Evolutionary conservation across 2,797 vertebrate species (phyloP).

Genomic region (Pipistrellus pygmaeus): DNA sequence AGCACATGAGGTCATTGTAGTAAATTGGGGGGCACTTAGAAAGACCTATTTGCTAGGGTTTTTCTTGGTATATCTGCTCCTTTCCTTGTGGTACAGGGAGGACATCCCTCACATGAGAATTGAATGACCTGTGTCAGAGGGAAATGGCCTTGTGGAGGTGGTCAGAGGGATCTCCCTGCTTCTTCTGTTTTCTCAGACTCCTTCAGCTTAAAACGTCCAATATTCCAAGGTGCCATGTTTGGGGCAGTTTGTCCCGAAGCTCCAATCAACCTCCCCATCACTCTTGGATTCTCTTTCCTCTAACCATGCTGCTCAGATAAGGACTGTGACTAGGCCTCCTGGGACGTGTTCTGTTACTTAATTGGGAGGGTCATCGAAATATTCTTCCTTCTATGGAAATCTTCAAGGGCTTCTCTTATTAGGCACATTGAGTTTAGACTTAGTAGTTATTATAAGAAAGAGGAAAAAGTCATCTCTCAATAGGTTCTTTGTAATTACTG

Average conservation of each 20-base stretch:
- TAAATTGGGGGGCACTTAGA: not conserved
- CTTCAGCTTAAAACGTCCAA: not conserved
- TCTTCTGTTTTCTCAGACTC: not conserved
- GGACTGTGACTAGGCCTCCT: not conserved
- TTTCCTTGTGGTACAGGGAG: not conserved
- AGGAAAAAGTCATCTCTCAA: not conserved
- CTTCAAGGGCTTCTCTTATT: not conserved
- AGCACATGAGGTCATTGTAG: not conserved
- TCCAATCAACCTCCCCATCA: not conserved
- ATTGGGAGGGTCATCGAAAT: not conserved
- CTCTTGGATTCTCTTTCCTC: not conserved
- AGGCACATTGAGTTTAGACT: not conserved
- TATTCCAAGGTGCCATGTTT: not conserved
- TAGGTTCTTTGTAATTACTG: not conserved
- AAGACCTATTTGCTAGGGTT: not conserved
- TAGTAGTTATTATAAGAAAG: not conserved
- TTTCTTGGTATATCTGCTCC: not conserved
- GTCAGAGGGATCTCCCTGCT: not conserved
- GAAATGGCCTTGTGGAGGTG: not conserved
- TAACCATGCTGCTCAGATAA: not conserved
- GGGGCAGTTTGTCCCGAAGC: not conserved
- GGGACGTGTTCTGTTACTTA: not conserved
- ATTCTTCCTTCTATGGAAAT: not conserved
- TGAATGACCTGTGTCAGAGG: not conserved
- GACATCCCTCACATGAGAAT: not conserved